Percentiles rank a stretch among this genome's conserved stretches.
These are phyloP conservation scores for Zonitis immaculata DNA, from an alignment of 2,888 invertebrate genomes.

Conservation along the genomic window DNA sequence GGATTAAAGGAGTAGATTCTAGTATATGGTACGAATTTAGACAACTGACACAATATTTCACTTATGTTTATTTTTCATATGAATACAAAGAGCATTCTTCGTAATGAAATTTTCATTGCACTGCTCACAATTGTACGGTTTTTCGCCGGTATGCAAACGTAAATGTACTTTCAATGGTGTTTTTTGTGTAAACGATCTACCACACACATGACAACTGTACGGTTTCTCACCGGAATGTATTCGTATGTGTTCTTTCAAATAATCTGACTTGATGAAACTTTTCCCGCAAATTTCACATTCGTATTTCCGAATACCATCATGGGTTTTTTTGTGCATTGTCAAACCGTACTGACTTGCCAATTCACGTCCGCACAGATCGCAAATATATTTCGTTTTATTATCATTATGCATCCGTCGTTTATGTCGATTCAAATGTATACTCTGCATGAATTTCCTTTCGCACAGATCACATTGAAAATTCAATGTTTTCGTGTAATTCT, in stretches of 20 bases:
- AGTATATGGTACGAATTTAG: no score
- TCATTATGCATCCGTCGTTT: conserved; percentile 7
- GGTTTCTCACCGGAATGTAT: conserved; percentile 53
- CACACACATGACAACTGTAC: conserved; percentile 43
- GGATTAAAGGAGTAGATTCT: no score
- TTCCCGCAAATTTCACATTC: no score
- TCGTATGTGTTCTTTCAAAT: conserved; percentile 52
- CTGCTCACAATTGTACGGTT: conserved; percentile 20
- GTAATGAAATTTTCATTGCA: conserved; percentile 13
- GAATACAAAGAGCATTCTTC: no score
- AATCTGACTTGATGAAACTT: no score
- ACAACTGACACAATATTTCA: no score
- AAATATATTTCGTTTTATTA: conserved; percentile 43
- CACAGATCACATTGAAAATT: no score
- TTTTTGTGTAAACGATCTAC: conserved; percentile 29
- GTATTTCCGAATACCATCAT: no score
- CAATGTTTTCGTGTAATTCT: no score
- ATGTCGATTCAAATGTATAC: conserved; percentile 25
- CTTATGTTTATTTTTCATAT: conserved; percentile 1
- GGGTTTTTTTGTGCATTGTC: conserved; percentile 6
- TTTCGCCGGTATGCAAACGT: conserved; percentile 22
- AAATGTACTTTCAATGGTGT: conserved; percentile 18
- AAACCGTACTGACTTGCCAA: conserved; percentile 52
- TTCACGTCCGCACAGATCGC: conserved; percentile 47
- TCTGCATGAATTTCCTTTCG: conserved; percentile 44